Conservation (phyloP, 2,113 vertebrate species). For the Perccottus glenii region DNA sequence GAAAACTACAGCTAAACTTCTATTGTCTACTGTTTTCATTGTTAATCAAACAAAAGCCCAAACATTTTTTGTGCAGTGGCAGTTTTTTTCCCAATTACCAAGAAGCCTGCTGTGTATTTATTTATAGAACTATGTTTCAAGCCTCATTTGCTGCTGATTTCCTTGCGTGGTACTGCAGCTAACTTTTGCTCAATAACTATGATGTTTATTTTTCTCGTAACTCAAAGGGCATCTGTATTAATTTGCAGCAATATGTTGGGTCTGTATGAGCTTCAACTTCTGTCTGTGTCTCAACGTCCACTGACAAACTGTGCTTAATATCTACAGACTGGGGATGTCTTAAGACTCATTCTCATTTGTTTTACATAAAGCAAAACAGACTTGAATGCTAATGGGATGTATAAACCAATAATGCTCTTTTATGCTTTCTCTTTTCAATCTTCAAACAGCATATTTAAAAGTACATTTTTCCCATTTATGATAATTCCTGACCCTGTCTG, state of each 20-base stretch:
- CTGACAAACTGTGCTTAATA: not conserved
- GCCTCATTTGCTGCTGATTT: not conserved
- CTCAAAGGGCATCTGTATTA: not conserved
- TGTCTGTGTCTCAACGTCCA: not conserved
- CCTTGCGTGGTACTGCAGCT: not conserved
- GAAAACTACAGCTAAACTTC: too few relatives aligned
- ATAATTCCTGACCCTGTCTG: not conserved
- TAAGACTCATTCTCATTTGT: not conserved
- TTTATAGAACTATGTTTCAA: not conserved
- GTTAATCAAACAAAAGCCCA: too few relatives aligned
- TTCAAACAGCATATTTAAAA: slow-evolving; percentile 27
- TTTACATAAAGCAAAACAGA: too few relatives aligned
- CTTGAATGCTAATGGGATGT: too few relatives aligned
- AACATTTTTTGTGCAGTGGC: not conserved
- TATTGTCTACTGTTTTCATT: too few relatives aligned
- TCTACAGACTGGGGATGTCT: not conserved
- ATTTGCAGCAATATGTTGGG: not conserved
- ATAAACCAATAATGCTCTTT: too few relatives aligned
- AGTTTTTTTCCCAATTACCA: not conserved
- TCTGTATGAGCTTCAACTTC: not conserved
- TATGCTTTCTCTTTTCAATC: not conserved
- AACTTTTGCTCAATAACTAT: not conserved
- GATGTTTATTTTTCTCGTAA: not conserved
- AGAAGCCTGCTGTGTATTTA: not conserved
- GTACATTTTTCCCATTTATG: not conserved